Base-by-base conservation (phyloP, 2,888 invertebrate species). In the Heliconius ethilla region DNA sequence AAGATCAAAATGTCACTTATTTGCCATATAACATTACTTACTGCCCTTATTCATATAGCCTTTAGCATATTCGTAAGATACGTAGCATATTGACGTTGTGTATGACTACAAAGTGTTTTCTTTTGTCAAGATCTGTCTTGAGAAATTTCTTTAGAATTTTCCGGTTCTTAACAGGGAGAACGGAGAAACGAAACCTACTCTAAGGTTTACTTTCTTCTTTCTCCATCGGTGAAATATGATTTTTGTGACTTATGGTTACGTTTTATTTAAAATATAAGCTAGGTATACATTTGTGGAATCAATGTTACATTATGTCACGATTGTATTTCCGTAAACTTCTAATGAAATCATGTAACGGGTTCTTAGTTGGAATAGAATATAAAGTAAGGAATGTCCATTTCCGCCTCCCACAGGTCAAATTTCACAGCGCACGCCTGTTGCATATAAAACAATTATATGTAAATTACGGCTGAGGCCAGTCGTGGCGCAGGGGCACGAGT, bases 61-160 rank as follows among this genome's bases (percentile, higher is more conserved):
- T 59, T 75, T 70, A 75, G 45, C 29, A 72, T 45, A 78, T 75
- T 75, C 78, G 75, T 40, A 59, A 72, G 55, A 70, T 70, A 27
- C 11, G 62, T 62, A 62, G 62, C 62, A 25, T 63, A 63, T 55
- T 70, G 22, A 62, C 22, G 15, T 40, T 72, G 72, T 75, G 67
- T 51, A 66, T 66, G 79, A 67, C 75, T 29, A 80, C 75, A 40
- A 72, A 63, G 78, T 78, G 70, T 78, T 79, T 76, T 78, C 78
- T 75, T 80, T 81, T 85, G 85, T 84, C 85, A 85, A 84, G 81
- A 82, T 83, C 82, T 84, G 11, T 59, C 18, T 72, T 82, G 80
- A 72, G 81, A 75, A 27, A 27, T 63, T 25, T 74, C 79, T 83
- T 82, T 81, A 79, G 82, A 81, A 83, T 83, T 55, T 22, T 55